phyloP scores from a whole-genome alignment of 2,113 vertebrate species.

The Apodemus sylvaticus region DNA sequence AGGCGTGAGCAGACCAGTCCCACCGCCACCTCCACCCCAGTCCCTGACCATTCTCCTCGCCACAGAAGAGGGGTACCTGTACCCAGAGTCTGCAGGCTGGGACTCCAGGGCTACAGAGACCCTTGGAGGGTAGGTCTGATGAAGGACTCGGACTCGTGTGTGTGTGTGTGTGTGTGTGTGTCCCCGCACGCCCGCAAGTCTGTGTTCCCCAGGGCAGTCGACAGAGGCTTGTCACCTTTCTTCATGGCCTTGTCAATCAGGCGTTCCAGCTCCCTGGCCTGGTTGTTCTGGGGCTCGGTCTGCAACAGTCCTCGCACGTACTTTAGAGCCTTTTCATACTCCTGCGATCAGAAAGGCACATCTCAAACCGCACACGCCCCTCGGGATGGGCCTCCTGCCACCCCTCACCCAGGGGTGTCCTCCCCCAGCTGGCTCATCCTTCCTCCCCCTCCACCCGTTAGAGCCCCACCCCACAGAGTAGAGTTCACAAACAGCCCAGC shows the following conservation, averaged over 20 bases:
- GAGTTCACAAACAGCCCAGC: slow-evolving; percentile 75
- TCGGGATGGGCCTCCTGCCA: accelerated
- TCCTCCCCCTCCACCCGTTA: background rate
- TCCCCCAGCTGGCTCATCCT: background rate
- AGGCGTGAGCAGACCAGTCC: background rate
- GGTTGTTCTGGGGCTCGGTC: slow-evolving; percentile 93
- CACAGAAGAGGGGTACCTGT: background rate
- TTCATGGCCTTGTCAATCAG: slow-evolving; percentile 93
- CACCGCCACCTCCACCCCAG: background rate
- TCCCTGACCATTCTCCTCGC: no score
- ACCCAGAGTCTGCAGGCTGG: background rate
- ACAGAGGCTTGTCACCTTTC: slow-evolving; percentile 91
- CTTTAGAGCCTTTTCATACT: slow-evolving; percentile 93
- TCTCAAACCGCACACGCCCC: accelerated
- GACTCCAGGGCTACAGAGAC: background rate
- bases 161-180: background rate
- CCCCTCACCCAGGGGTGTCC: background rate
- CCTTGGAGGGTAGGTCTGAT: background rate
- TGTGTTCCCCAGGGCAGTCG: no score
- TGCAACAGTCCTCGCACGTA: slow-evolving; percentile 90
- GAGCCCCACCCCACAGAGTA: slow-evolving; percentile 64
- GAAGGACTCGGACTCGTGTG: background rate
- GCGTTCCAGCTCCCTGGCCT: slow-evolving; percentile 91
- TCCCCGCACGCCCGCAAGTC: no score
- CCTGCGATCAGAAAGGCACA: slow-evolving; percentile 78